Conservation (phyloP, 1,140 invertebrate genomes). For the Euwallacea fornicatus region DNA sequence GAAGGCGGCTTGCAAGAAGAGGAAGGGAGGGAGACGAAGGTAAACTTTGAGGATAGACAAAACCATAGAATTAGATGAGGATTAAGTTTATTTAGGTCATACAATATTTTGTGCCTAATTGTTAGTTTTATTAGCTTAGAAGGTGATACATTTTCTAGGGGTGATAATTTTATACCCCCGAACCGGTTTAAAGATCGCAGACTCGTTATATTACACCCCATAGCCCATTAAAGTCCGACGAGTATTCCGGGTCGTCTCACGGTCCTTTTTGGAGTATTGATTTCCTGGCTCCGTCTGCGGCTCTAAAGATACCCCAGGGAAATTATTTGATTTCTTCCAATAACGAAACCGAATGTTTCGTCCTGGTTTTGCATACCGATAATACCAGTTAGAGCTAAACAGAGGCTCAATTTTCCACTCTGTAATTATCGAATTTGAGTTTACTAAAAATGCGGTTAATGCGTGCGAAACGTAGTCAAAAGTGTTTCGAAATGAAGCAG, state of each 20-base stretch:
- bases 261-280: conserved; percentile 32
- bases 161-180: background rate
- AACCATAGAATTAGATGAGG: background rate
- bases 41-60: background rate
- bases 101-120: too few species aligned
- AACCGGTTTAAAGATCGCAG: background rate
- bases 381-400: too few species aligned
- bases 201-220: conserved; percentile 6
- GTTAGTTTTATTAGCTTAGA: too few species aligned
- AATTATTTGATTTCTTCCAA: conserved; percentile 32
- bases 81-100: conserved; percentile 1
- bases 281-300: conserved; percentile 27
- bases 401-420: too few species aligned
- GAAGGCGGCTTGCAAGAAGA: too few species aligned
- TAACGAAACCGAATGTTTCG: conserved; percentile 25
- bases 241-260: conserved; percentile 27
- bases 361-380: background rate
- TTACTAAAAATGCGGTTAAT: too few species aligned
- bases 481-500: too few species aligned
- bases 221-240: conserved; percentile 8
- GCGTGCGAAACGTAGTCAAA: too few species aligned
- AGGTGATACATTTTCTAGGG: too few species aligned
- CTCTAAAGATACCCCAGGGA: conserved; percentile 34
- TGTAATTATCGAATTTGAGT: too few species aligned
- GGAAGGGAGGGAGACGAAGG: background rate